A percentile compares a stretch with the other conserved stretches of the same genome.
phyloP scores from a whole-genome alignment of 2,888 invertebrate genomes.

The Plagodis dolabraria region DNA sequence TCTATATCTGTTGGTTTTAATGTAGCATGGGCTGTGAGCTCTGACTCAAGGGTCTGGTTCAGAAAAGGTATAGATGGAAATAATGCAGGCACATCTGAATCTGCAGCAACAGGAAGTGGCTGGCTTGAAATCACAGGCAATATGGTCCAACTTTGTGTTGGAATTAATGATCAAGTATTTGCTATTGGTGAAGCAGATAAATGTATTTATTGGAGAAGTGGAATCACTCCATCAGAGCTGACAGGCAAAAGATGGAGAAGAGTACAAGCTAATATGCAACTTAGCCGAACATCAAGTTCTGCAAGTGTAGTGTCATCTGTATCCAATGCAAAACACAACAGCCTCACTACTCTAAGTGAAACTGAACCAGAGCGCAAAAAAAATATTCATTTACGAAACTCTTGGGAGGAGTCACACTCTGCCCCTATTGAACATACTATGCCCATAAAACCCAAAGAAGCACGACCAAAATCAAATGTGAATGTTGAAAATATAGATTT shows the following conservation, averaged over 20 bases:
- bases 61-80: slow-evolving; percentile 90
- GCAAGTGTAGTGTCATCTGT: slow-evolving; percentile 88
- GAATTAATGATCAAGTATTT: slow-evolving; percentile 95
- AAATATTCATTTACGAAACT: slow-evolving; percentile 83
- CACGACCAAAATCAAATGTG: slow-evolving; percentile 61
- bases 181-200: slow-evolving; percentile 94
- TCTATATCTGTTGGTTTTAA: slow-evolving; percentile 93
- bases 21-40: slow-evolving; percentile 92
- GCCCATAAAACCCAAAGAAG: slow-evolving; percentile 78
- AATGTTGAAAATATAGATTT: slow-evolving; percentile 80
- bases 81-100: slow-evolving; percentile 89
- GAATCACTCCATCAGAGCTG: slow-evolving; percentile 89
- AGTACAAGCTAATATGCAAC: slow-evolving; percentile 91
- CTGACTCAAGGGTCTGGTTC: slow-evolving; percentile 95
- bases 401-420: slow-evolving; percentile 90
- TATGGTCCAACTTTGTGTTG: slow-evolving; percentile 93
- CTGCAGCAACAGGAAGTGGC: slow-evolving; percentile 91
- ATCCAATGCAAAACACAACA: slow-evolving; percentile 88
- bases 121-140: slow-evolving; percentile 96
- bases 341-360: slow-evolving; percentile 84
- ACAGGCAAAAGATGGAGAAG: slow-evolving; percentile 95
- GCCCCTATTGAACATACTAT: slow-evolving; percentile 90
- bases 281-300: slow-evolving; percentile 92
- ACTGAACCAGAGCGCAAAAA: slow-evolving; percentile 69
- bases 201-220: slow-evolving; percentile 91